A percentile compares a stretch with the other conserved stretches of the same genome.
phyloP scores from a whole-genome alignment of 2,888 invertebrate genomes.

The Dione vanillae region DNA sequence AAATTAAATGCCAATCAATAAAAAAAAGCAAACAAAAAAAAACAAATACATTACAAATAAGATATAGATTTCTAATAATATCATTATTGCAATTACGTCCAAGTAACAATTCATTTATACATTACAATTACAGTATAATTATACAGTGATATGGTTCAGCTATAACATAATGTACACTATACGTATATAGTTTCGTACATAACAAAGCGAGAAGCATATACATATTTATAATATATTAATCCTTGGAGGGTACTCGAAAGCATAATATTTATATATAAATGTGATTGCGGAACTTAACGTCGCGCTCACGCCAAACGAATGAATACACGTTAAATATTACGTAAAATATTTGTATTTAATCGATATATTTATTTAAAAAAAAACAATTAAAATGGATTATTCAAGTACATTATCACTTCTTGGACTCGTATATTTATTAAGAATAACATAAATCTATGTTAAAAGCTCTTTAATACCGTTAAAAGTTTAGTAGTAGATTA shows the following conservation, averaged over 20 bases:
- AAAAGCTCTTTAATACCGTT: too few species aligned
- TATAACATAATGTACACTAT: conserved; percentile 40
- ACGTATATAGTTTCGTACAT: conserved; percentile 32
- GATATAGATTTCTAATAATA: conserved; percentile 46
- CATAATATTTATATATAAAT: too few species aligned
- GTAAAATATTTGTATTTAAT: too few species aligned
- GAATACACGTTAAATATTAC: too few species aligned
- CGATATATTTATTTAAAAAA: too few species aligned
- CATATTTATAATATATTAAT: conserved; percentile 18
- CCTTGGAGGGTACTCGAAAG: conserved; percentile 38
- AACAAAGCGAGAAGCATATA: conserved; percentile 41
- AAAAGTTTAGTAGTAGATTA: too few species aligned
- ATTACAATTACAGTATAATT: conserved; percentile 14
- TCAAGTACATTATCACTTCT: too few species aligned
- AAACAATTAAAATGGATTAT: too few species aligned
- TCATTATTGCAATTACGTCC: conserved; percentile 57
- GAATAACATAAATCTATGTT: too few species aligned
- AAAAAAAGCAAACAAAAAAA: conserved; percentile 53
- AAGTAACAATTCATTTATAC: conserved; percentile 32
- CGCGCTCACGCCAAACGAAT: too few species aligned
- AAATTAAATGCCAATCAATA: conserved; percentile 47
- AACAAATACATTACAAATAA: conserved; percentile 45
- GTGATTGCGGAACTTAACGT: too few species aligned
- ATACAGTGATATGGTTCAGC: conserved; percentile 49
- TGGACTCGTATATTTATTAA: too few species aligned